Base-by-base conservation (phyloP, 2,797 vertebrate genomes). In the Spheniscus humboldti region DNA sequence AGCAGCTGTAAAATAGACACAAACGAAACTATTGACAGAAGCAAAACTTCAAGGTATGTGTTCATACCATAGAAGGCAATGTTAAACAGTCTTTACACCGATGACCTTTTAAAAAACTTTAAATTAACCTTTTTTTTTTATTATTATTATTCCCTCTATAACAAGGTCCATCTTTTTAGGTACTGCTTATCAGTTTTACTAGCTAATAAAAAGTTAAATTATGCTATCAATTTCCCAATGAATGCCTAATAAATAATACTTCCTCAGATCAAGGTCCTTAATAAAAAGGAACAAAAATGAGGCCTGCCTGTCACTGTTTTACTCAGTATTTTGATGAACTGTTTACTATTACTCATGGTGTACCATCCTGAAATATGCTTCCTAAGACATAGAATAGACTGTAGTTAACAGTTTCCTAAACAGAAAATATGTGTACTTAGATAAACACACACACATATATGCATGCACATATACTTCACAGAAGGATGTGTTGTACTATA, bases 101-200 rank as follows among this genome's bases (percentile, higher is more conserved):
- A 52, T 84, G 82, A 95, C 81, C 87, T 95, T 93, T 92, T 53
- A 78, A 93, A 94, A 95, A 92, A 88, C 74, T 94, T 94, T 89
- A 96, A 91, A 81, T 81, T 64, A 85, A 96, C n/a, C 28, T 83
- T 84, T 92, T 28, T 88, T 75, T 92, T 87, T 90, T 87, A 91
- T 90, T 87, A 91, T 73, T 90, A 90, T 78, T 92, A 84, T 86
- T 95, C 63, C 39, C 50, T 78, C 35, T 53, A n/a, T 68, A 96
- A 78, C 50, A 92, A 91, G 35, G 75, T 91, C 69, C 91, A 93
- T 88, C 75, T 92, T 96, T 96, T 95, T 72, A 97, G 90, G 64
- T 73, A 94, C 95, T 94, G 76, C 82, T 95, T 92, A 94, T 91
- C 81, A 88, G 57, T 95, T 96, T 97, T 96, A 95, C 35, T 96